A percentile compares a stretch with the other conserved stretches of the same genome.
These are phyloP conservation scores for Orius insidiosus DNA, from an alignment of 1,140 invertebrate species.

Conservation along the genomic window DNA sequence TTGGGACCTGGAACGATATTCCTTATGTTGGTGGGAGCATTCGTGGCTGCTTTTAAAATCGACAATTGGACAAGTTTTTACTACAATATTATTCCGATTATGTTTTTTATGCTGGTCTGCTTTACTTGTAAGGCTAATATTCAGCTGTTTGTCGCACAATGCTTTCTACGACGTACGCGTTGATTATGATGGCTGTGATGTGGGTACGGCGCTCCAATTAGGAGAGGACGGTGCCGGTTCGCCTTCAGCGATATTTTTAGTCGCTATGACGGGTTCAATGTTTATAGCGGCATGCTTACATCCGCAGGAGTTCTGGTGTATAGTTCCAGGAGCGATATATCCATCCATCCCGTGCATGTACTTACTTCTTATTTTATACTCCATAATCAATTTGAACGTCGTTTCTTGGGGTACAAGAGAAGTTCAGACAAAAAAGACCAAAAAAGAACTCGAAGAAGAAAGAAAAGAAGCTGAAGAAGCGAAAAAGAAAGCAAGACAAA, in stretches of 20 bases:
- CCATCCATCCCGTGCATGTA: slow-evolving; percentile 97
- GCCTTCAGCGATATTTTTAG: slow-evolving; percentile 93
- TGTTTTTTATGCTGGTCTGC: slow-evolving; percentile 80
- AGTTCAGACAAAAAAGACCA: slow-evolving; percentile 88
- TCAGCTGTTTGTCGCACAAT: slow-evolving; percentile 85
- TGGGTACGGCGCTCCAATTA: slow-evolving; percentile 94
- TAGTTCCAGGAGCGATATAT: slow-evolving; percentile 86
- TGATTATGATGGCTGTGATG: slow-evolving; percentile 99
- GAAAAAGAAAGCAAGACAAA: slow-evolving; percentile 65
- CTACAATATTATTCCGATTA: slow-evolving; percentile 70
- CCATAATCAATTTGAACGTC: slow-evolving; percentile 93
- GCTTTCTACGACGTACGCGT: slow-evolving; percentile 82
- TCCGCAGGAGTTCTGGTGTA: slow-evolving; percentile 97
- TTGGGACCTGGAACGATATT: slow-evolving; percentile 85
- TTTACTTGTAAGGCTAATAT: slow-evolving; percentile 82
- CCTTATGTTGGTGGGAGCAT: slow-evolving; percentile 92
- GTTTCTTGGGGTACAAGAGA: slow-evolving; percentile 95
- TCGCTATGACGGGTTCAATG: slow-evolving; percentile 80
- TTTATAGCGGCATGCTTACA: slow-evolving; percentile 92
- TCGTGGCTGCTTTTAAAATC: slow-evolving; percentile 77
- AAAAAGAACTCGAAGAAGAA: slow-evolving; percentile 82
- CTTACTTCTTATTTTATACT: slow-evolving; percentile 89
- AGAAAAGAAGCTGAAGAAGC: slow-evolving; percentile 72
- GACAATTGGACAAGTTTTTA: slow-evolving; percentile 80
- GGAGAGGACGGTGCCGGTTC: slow-evolving; percentile 87